These are phyloP conservation scores for Isaurus tuberculatus DNA, from an alignment of 92 coral and sea anemone species.

Conservation along the genomic window DNA sequence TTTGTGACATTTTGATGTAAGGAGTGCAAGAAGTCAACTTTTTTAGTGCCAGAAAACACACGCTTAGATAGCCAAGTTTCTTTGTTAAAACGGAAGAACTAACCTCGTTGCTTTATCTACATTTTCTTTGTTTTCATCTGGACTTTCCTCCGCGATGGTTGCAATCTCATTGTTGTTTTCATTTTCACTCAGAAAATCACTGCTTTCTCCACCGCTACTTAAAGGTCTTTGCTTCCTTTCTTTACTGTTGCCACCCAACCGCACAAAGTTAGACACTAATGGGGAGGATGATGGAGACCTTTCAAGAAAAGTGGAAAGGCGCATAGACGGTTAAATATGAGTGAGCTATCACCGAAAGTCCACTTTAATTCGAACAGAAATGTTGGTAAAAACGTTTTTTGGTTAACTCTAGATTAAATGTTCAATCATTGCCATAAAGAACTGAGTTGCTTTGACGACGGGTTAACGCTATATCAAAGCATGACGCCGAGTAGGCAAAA, in stretches of 20 bases:
- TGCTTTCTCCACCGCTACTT: constrained; percentile 67
- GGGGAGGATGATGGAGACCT: constrained; percentile 16
- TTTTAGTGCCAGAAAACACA: no score
- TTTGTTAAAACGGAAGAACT: constrained; percentile 10
- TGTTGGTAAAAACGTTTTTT: no score
- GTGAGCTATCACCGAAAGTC: not conserved
- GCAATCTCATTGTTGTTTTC: constrained; percentile 68
- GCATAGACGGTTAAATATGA: not conserved
- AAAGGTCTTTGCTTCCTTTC: constrained; percentile 68
- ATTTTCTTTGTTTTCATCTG: constrained; percentile 45
- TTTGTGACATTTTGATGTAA: no score
- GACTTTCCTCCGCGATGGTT: constrained; percentile 76
- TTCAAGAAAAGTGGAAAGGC: not conserved
- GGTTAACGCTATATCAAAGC: no score
- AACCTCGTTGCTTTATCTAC: constrained; percentile 71
- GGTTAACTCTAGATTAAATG: no score
- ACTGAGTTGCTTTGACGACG: no score
- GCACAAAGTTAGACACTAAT: not conserved
- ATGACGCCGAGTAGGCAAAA: no score
- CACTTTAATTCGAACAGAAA: no score
- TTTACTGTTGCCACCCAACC: constrained; percentile 22
- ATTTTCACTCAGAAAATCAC: constrained; percentile 66
- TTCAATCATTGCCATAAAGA: no score
- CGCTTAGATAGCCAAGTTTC: no score
- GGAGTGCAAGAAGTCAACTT: no score